Evolutionary conservation across 2,113 vertebrate species (phyloP).

Genomic region (Turdus rufiventris): DNA sequence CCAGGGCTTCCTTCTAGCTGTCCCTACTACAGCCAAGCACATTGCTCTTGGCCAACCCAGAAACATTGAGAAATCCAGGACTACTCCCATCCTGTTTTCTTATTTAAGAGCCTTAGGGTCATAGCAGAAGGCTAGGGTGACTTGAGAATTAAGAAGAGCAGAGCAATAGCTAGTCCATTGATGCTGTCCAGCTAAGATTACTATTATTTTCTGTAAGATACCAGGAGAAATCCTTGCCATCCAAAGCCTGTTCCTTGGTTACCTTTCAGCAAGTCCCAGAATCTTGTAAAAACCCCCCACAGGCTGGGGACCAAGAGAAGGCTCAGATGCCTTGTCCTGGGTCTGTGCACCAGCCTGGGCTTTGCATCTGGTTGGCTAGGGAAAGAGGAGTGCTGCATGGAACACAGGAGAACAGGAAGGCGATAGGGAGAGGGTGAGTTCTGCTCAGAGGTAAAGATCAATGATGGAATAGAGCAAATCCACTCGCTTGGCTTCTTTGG

Average conservation of each 20-base stretch:
- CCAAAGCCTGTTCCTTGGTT: not conserved
- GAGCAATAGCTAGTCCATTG: not conserved
- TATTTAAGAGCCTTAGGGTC: not conserved
- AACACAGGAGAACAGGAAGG: not conserved
- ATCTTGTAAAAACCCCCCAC: not conserved
- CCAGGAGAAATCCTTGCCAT: not conserved
- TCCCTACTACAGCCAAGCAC: not conserved
- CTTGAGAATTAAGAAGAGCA: not conserved
- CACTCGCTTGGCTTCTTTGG: fast-evolving
- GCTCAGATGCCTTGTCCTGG: not conserved
- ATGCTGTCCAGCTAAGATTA: not conserved
- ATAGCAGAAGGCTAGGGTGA: not conserved
- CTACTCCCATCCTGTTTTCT: not conserved
- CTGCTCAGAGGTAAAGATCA: not conserved
- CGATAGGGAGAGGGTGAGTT: not conserved
- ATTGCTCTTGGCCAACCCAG: not conserved
- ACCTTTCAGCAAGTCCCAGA: not conserved
- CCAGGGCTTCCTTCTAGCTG: not conserved
- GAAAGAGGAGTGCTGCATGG: not conserved
- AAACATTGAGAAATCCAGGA: not conserved
- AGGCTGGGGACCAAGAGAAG: not conserved
- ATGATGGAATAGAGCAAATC: not conserved
- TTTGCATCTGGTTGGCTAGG: not conserved
- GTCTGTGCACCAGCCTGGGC: not conserved
- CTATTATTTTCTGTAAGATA: not conserved